A percentile compares a stretch with the other conserved stretches of the same genome.
phyloP scores from a whole-genome alignment of 2,888 invertebrate species.

The Neoaliturus tenellus region DNA sequence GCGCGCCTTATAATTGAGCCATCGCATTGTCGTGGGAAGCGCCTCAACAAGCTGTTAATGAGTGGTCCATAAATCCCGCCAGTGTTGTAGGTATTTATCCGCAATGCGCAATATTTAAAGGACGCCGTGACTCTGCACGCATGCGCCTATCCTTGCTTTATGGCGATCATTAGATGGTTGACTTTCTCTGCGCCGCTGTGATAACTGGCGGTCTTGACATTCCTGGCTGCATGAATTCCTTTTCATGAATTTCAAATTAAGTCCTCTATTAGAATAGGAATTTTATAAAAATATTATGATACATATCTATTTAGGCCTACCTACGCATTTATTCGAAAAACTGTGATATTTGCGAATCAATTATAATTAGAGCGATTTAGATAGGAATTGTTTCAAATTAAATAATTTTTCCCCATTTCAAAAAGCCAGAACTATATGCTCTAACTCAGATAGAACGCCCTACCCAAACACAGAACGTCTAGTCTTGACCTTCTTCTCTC shows the following conservation, averaged over 20 bases:
- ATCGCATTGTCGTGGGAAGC: conserved; percentile 25
- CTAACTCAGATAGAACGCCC: too few species aligned
- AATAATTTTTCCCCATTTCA: too few species aligned
- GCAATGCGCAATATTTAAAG: conserved; percentile 30
- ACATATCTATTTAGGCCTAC: too few species aligned
- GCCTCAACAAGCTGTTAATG: conserved; percentile 28
- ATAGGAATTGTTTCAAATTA: too few species aligned
- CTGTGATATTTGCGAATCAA: too few species aligned
- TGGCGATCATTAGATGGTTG: not conserved
- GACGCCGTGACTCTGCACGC: not conserved
- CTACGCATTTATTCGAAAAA: too few species aligned
- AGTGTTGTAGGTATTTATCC: conserved; percentile 22
- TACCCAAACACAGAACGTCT: not conserved
- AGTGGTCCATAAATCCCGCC: conserved; percentile 28
- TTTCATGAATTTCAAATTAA: too few species aligned
- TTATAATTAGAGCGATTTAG: too few species aligned
- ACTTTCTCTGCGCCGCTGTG: not conserved
- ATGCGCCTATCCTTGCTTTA: not conserved
- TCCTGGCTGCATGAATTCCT: too few species aligned
- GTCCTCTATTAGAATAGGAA: too few species aligned
- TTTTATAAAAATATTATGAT: too few species aligned
- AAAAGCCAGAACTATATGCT: too few species aligned
- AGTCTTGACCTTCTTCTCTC: not conserved
- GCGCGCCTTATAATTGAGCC: not conserved
- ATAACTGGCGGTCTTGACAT: not conserved